Evolutionary conservation across 1,140 invertebrate species (phyloP), one percentile per base, ranked within the genome.

Genomic region (Drosophila busckii): DNA sequence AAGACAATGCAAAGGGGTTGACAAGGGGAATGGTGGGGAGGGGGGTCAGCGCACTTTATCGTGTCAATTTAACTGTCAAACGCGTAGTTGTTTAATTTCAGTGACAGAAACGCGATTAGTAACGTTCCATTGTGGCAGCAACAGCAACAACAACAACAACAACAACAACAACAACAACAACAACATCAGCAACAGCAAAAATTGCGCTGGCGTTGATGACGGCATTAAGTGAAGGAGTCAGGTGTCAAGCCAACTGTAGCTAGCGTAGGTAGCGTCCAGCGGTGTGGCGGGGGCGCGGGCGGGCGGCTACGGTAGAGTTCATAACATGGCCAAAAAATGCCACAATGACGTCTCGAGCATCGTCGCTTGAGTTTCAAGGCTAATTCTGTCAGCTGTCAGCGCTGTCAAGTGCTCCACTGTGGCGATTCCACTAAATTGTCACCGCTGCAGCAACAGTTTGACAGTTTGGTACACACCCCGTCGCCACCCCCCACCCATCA

Each of bases 341-440:
- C 37, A 45, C 26, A 37, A 20, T 22, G 25, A 52, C 9, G 23
- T 13, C 54, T n/a, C 46, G 8, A 25, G 2, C 22, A 23, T 26
- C 28, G 19, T 16, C 19, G 38, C 5, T 32, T 40, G 59, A n/a
- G n/a, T n/a, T 70, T 84, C 80, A 84, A 84, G 78, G 80, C 80
- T 73, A 84, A 73, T 83, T 69, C 69, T 84, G 80, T 78, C 71
- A 84, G 64, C 61, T 84, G 78, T 84, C 80, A 84, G 65, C 71
- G 60, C 55, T 71, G 76, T 84, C 78, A 63, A 66, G 62, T 42
- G 56, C 22, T 53, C 37, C n/a, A n/a, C n/a, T 59, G 54, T 56
- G 64, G 70, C 70, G 59, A 65, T 76, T 76, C 61, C n/a, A 61
- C 35, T 65, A 78, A 78, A 76, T 78, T 76, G 71, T 76, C 71